Conservation (phyloP, 2,797 vertebrate species). For the Sternotherus odoratus region DNA sequence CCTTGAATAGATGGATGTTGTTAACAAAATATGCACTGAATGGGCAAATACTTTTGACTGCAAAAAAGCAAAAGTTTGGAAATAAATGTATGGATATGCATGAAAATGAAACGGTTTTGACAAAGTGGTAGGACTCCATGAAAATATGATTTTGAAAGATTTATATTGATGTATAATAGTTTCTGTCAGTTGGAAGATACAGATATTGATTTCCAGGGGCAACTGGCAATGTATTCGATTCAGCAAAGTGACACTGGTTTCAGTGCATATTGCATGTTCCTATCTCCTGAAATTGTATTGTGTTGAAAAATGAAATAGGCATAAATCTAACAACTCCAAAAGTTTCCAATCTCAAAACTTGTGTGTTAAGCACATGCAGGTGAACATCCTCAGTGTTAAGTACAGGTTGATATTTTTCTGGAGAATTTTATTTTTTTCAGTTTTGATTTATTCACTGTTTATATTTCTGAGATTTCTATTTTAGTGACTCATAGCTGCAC, state of each 20-base stretch:
- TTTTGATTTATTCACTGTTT: neutral
- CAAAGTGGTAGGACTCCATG: neutral
- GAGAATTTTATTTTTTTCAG: neutral
- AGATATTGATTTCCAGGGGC: slow-evolving; percentile 10
- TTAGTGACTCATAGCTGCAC: neutral
- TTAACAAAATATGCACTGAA: slow-evolving; percentile 11
- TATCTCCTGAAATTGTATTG: neutral
- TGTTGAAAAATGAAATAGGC: neutral
- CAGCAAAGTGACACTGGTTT: slow-evolving; percentile 1
- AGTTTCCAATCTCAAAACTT: neutral
- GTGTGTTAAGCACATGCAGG: neutral
- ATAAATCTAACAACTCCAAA: neutral
- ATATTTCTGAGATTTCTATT: neutral
- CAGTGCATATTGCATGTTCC: neutral
- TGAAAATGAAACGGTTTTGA: neutral
- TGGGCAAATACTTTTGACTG: neutral
- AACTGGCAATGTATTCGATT: slow-evolving; percentile 2
- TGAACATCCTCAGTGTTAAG: neutral
- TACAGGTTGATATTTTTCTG: neutral
- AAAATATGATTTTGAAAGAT: slow-evolving; percentile 14
- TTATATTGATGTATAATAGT: neutral
- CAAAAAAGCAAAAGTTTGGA: neutral
- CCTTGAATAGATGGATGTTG: neutral
- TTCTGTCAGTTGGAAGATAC: neutral
- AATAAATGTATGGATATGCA: slow-evolving; percentile 22